These are phyloP conservation scores for Silvanus unidentatus DNA, from an alignment of 2,888 invertebrate genomes.

Conservation along the genomic window DNA sequence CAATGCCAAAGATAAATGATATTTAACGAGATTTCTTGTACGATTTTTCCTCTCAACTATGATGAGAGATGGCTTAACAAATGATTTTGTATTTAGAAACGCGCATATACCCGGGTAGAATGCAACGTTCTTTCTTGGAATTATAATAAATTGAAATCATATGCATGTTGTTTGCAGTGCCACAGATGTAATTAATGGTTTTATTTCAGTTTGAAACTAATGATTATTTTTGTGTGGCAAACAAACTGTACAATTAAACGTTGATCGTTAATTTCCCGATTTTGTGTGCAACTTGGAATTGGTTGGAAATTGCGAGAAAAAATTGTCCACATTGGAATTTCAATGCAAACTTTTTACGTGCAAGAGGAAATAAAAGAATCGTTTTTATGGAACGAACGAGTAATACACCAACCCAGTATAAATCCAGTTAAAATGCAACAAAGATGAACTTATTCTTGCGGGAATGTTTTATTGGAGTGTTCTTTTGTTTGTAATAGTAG, in stretches of 20 bases:
- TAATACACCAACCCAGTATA: no score
- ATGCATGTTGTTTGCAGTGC: constrained; percentile 15
- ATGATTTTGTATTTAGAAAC: constrained; percentile 16
- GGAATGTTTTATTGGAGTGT: constrained; percentile 39
- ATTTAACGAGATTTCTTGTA: not conserved
- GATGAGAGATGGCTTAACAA: constrained; percentile 15
- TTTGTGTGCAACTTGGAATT: no score
- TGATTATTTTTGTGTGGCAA: not conserved
- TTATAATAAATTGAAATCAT: constrained; percentile 22
- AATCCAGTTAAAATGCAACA: constrained; percentile 17
- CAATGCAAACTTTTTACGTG: no score
- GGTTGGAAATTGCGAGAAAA: no score
- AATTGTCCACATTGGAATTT: no score
- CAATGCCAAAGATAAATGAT: constrained; percentile 9
- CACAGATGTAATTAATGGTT: constrained; percentile 18
- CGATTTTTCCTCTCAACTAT: no score
- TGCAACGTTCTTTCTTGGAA: constrained; percentile 20
- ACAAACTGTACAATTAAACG: no score
- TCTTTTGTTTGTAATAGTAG: constrained; percentile 42
- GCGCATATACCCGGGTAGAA: no score
- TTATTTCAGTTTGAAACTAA: constrained; percentile 1
- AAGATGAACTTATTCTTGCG: constrained; percentile 33
- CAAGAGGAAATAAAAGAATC: no score
- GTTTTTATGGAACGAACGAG: no score
- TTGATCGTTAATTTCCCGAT: no score